Conservation (phyloP, 2,113 vertebrate species). For the Pampusana beccarii region DNA sequence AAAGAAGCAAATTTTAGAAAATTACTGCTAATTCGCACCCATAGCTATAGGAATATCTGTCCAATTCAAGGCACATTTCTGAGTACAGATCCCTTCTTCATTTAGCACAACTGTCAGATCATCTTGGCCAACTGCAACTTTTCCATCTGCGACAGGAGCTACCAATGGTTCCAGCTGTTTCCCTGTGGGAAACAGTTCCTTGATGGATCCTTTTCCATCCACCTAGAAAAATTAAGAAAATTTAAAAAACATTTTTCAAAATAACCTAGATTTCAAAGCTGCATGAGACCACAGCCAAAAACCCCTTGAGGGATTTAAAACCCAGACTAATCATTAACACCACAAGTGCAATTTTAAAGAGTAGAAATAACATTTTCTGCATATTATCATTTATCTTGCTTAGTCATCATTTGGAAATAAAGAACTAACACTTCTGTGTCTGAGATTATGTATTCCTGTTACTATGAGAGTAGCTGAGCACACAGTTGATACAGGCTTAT, state of each 20-base stretch:
- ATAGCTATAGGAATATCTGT: slow-evolving; percentile 98
- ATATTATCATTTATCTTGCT: neutral
- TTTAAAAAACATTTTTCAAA: neutral
- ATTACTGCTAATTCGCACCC: slow-evolving; percentile 80
- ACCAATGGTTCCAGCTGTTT: slow-evolving; percentile 97
- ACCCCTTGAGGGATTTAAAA: neutral
- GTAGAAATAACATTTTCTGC: neutral
- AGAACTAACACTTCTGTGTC: neutral
- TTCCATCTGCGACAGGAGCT: slow-evolving; percentile 92
- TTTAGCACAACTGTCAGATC: slow-evolving; percentile 96
- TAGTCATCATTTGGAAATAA: neutral
- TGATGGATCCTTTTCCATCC: slow-evolving; percentile 94
- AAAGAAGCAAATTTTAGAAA: neutral
- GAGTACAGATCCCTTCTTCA: slow-evolving; percentile 93
- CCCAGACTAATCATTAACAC: neutral
- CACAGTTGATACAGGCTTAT: neutral
- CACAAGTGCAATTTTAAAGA: neutral
- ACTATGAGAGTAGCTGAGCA: neutral
- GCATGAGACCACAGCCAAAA: neutral
- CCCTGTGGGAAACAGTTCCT: slow-evolving; percentile 97
- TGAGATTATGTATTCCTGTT: neutral
- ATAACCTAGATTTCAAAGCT: neutral
- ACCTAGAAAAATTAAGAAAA: slow-evolving; percentile 77
- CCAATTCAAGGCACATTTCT: slow-evolving; percentile 98
- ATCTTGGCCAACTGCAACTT: slow-evolving; percentile 97